Evolutionary conservation across 2,113 vertebrate species (phyloP), one percentile per base, ranked within the genome.

Genomic region (Meles meles): DNA sequence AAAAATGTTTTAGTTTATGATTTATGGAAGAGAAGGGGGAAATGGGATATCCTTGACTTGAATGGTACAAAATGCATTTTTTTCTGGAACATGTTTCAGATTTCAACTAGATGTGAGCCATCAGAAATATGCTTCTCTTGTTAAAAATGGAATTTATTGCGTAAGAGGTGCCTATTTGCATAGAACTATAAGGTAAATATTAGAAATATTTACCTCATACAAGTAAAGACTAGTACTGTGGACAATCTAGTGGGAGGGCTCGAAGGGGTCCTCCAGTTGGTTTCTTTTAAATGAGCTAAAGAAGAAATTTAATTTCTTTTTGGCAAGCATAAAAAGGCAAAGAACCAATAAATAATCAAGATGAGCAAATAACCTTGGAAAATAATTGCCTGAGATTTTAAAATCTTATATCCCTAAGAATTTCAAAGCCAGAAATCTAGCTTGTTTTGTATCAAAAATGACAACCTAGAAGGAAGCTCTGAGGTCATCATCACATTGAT

Each of bases 121-220:
- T 80, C n/a, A 69, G 76, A 94, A 88, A 91, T 88, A 88, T 84
- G 34, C 79, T 85, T 65, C 82, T 94, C 15, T 90, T 71, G 57
- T 47, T 71, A 71, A 55, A 88, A 95, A 55, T 96, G n/a, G 14
- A 69, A 89, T 47, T 88, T 85, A 61, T 13, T 88, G 21, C 14
- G 10, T 84, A 79, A 61, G 29, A 61, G 12, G 69, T 71, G 20
- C 17, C 21, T 25, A 17, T 63, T 89, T 49, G 69, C 15, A 57
- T 3, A 67, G 39, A 15, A n/a, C 21, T 76, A 21, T 4, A 18
- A 13, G 15, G 44, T 29, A 74, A 85, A 88, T 49, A 29, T 49
- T 82, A 59, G 84, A 61, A 80, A 74, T 74, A 42, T n/a, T 59
- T 92, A 67, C 34, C 5, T 85, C 37, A 6, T 31, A 72, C 37